Evolutionary conservation across 2,113 vertebrate genomes (phyloP), one percentile per base, ranked within the genome.

Genomic region (Pomatostomus ruficeps): DNA sequence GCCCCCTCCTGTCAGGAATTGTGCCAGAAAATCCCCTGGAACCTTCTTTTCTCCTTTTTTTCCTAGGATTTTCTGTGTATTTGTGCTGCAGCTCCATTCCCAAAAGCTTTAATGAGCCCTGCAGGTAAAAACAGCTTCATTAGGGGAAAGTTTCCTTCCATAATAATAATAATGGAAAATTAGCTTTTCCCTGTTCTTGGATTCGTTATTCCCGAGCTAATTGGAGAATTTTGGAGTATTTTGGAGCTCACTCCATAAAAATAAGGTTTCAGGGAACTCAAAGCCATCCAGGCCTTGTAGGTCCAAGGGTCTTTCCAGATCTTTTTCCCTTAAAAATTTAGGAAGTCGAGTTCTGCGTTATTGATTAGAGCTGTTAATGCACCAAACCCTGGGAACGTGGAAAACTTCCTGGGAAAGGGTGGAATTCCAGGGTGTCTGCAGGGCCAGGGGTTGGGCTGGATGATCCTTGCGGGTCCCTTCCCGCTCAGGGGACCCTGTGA

Each of bases 111-210:
- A 52, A 52, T 29, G 75, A 86, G 1, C 36, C 91, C 90, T 42
- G 71, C 94, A 91, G 75, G 89, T 77, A 35, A 36, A 73, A 76
- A 35, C n/a, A 63, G 18, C 85, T 80, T 95, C 89, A 74, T 91
- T 85, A 91, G 78, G 29, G 49, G 58, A 59, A 54, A 71, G 71
- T 74, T 94, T 72, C 33, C 58, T 92, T 87, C 49, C 58, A 11
- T 31, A 70, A 26, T 72, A 74, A 26, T 72, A 74, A 24, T 38
- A 77, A 74, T 4, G 42, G 72, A 46, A 62, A 95, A 93, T 85
- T 2, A 80, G 68, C 72, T 96, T 72, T 86, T 42, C 71, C 31
- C 1, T 67, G 85, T 84, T 81, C 62, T 38, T 93, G 68, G n/a
- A 14, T 52, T 74, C 3, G 0, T 95, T 86, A 55, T 74, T 91